Evolutionary conservation across 2,797 vertebrate species (phyloP), one percentile per base, ranked within the genome.

Genomic region (Knipowitschia caucasica): DNA sequence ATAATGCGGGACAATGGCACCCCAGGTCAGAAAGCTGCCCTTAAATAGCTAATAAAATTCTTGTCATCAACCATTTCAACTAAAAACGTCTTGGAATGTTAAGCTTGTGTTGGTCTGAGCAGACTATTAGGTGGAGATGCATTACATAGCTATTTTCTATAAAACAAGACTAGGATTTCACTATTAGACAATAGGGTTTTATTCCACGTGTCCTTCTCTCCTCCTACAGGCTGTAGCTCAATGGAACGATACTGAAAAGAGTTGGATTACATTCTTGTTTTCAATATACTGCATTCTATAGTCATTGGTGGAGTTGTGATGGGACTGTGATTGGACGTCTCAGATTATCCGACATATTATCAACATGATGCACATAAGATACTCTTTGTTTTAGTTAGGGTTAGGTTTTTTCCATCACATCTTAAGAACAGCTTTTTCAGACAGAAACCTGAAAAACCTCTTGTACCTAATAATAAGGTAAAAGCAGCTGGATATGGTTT

Each of bases 41-140:
- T 14, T n/a, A n/a, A 6, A 14, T 34, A 5, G n/a, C 12, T 4
- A n/a, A 34, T 14, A n/a, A 33, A 33, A 34, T 12, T 1, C 1
- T 5, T n/a, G 4, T 33, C 10, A 33, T 33, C n/a, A 4, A 5
- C 31, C 31, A 33, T 14, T 33, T 10, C 11, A 33, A 33, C 30
- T 36, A 15, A 15, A 24, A 42, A 42, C 17, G n/a, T 6, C 12
- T 42, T 42, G 12, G 39, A 24, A 7, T 15, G 3, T 25, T 44
- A 25, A 24, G 25, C 40, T 24, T 6, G 51, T 29, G 18, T 38
- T 27, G 36, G 29, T 54, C 58, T 21, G 44, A 54, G 27, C 3
- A n/a, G 8, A 25, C 42, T n/a, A 26, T 24, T 44, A 29, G 43
- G 15, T 8, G 20, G 12, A 21, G 29, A 55, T 7, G 35, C 4